These are phyloP conservation scores for Corydoras sp. DNA, from an alignment of 2,113 vertebrate genomes.

Conservation along the genomic window DNA sequence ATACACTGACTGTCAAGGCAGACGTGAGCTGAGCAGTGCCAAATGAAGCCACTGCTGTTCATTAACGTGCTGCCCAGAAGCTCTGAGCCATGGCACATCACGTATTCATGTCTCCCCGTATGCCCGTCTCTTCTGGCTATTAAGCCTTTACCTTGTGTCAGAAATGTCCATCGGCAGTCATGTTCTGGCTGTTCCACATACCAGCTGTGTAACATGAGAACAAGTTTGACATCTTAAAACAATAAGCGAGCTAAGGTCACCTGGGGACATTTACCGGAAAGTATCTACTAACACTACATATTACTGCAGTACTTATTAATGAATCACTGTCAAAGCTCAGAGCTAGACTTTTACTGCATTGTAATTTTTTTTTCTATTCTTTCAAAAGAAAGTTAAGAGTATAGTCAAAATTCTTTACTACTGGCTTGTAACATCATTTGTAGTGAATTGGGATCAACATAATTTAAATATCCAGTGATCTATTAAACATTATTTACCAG, in stretches of 20 bases:
- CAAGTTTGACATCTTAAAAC: slow-evolving; percentile 16
- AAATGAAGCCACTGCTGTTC: slow-evolving; percentile 36
- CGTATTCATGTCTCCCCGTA: slow-evolving; percentile 31
- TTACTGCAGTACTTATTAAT: neutral
- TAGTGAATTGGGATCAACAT: neutral
- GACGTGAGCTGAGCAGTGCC: slow-evolving; percentile 22
- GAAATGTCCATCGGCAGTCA: slow-evolving; percentile 29
- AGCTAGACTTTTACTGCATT: neutral
- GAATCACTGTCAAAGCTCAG: neutral
- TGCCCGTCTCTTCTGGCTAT: slow-evolving; percentile 41
- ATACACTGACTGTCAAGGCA: slow-evolving; percentile 36
- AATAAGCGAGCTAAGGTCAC: slow-evolving; percentile 21
- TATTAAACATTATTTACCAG: neutral
- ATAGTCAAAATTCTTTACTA: neutral
- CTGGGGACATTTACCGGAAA: neutral
- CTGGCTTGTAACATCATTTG: neutral
- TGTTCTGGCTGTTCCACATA: slow-evolving; percentile 5
- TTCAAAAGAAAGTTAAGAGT: neutral
- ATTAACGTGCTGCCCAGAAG: slow-evolving; percentile 34
- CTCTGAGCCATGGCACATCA: slow-evolving; percentile 32
- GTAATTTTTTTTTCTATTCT: neutral
- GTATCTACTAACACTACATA: neutral
- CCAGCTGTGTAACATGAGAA: slow-evolving; percentile 17
- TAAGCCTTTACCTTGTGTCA: slow-evolving; percentile 39
- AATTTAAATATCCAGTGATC: neutral